A percentile compares a stretch with the other conserved stretches of the same genome.
phyloP scores from a whole-genome alignment of 2,797 vertebrate species.

The Poeciliopsis gracilis region DNA sequence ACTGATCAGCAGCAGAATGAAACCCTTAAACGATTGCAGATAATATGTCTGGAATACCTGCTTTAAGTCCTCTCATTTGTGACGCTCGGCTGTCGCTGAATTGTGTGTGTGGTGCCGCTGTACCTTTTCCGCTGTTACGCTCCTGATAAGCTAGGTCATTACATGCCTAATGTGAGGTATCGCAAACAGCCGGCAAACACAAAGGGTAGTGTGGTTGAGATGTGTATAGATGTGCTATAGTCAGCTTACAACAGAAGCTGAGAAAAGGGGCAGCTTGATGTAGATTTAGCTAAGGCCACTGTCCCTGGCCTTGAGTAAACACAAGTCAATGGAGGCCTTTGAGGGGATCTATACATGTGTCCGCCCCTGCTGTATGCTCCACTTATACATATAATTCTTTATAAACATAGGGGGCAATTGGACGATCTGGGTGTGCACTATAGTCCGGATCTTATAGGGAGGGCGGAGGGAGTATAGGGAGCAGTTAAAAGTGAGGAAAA shows the following conservation, averaged over 20 bases:
- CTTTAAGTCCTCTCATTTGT: slow-evolving; percentile 24
- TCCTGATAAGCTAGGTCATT: slow-evolving; percentile 34
- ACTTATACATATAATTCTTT: slow-evolving; percentile 65
- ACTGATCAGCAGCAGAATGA: slow-evolving; percentile 14
- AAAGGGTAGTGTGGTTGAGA: slow-evolving; percentile 22
- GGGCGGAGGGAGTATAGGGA: slow-evolving; percentile 34
- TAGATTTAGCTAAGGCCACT: slow-evolving; percentile 67
- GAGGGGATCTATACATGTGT: slow-evolving; percentile 63
- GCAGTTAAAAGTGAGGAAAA: slow-evolving; percentile 75
- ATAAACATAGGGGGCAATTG: slow-evolving; percentile 55
- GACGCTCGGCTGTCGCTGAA: slow-evolving; percentile 10
- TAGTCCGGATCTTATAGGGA: slow-evolving; percentile 31
- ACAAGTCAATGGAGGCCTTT: slow-evolving; percentile 70
- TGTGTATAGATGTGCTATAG: slow-evolving; percentile 33
- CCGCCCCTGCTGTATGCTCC: slow-evolving; percentile 48
- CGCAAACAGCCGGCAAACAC: slow-evolving; percentile 10
- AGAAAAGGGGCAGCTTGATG: slow-evolving; percentile 56
- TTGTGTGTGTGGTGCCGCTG: slow-evolving; percentile 17
- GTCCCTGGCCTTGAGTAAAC: slow-evolving; percentile 70
- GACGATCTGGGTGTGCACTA: slow-evolving; percentile 34
- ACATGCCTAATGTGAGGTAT: slow-evolving; percentile 38
- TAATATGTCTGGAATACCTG: slow-evolving; percentile 36
- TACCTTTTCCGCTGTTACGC: slow-evolving; percentile 23
- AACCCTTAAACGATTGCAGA: slow-evolving; percentile 44
- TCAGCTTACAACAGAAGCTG: slow-evolving; percentile 29